phyloP scores from a whole-genome alignment of 2,797 vertebrate species.

The Pitangus sulphuratus region DNA sequence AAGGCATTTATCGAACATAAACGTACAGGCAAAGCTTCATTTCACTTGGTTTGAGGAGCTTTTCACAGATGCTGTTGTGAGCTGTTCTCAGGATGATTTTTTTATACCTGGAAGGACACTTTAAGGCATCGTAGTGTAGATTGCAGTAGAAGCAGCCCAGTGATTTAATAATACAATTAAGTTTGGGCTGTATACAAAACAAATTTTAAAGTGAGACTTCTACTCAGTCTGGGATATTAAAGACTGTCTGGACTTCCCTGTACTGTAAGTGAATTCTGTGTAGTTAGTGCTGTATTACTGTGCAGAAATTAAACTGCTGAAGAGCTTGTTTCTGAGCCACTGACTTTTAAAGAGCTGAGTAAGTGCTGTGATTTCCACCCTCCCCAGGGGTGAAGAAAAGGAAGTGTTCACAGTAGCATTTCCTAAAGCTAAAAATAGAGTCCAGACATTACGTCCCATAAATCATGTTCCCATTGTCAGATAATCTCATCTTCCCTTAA shows the following conservation, averaged over 20 bases:
- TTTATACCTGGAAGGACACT: not conserved
- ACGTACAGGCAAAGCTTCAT: slow-evolving; percentile 13
- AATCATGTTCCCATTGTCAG: not conserved
- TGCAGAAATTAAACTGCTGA: not conserved
- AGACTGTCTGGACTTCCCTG: not conserved
- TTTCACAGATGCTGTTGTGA: not conserved
- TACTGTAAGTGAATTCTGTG: not conserved
- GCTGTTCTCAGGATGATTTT: not conserved
- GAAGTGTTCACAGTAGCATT: not conserved
- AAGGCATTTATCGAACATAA: slow-evolving; percentile 36
- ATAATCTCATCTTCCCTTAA: not conserved
- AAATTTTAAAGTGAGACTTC: not conserved
- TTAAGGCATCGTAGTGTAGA: not conserved
- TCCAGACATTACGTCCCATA: not conserved
- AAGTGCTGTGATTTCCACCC: not conserved
- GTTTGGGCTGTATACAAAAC: not conserved
- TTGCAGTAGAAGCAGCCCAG: not conserved
- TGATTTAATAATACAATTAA: not conserved
- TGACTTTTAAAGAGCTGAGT: not conserved
- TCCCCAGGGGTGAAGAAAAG: not conserved
- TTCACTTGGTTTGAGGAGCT: not conserved
- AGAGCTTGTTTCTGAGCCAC: slow-evolving; percentile 32
- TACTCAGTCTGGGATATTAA: not conserved
- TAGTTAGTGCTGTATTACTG: not conserved
- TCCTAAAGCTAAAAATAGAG: not conserved